Evolutionary conservation across 2,888 invertebrate genomes (phyloP), one percentile per base, ranked within the genome.

Genomic region (Reticulitermes lucifugus): DNA sequence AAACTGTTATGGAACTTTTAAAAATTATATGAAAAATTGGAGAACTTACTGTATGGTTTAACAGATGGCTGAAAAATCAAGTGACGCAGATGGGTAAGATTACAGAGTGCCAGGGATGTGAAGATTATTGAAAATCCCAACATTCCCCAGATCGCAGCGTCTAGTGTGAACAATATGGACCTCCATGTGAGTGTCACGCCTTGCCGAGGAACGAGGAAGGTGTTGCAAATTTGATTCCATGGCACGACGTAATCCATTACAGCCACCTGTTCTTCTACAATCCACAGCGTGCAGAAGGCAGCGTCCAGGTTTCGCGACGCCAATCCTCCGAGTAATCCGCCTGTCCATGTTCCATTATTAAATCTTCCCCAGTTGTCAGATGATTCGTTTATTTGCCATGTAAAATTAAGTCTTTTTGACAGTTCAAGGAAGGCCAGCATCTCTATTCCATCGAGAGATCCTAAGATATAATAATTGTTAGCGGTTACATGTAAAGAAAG

Each of bases 401-500:
- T 35, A 46, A 83, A 71, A n/a, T 71, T 70, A 14, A 83, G 46
- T 14, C 51, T 9, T 6, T 43, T 25, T 22, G 83, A 41, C 51
- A 83, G 71, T 70, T 60, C 83, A n/a, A 83, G 71, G 71, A 83
- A 83, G 6, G 60, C 29, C 71, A 35, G 22, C 83, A 83, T 83
- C 71, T 83, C 83, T 7, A 83, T 71, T 35, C 83, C 83, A 5
- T 83, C 83, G 10, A 81, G 51, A 14, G 21, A 25, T 4, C 46
- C 79, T 79, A 18, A 46, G 46, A 46, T 12, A 1, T 46, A 46
- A 12, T 35, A 35, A 35, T 4, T 35, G 4, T 35, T 35, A 35
- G 35, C 35, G 35, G 35, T 35, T 2, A 35, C 35, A 35, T 35
- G 35, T 35, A 35, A 35, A 35, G 35, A 35, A 35, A 35, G 35